Percentiles rank a stretch among this genome's conserved stretches.
Evolutionary conservation across 2,797 vertebrate genomes (phyloP).

Genomic region (Diplodus puntazzo): DNA sequence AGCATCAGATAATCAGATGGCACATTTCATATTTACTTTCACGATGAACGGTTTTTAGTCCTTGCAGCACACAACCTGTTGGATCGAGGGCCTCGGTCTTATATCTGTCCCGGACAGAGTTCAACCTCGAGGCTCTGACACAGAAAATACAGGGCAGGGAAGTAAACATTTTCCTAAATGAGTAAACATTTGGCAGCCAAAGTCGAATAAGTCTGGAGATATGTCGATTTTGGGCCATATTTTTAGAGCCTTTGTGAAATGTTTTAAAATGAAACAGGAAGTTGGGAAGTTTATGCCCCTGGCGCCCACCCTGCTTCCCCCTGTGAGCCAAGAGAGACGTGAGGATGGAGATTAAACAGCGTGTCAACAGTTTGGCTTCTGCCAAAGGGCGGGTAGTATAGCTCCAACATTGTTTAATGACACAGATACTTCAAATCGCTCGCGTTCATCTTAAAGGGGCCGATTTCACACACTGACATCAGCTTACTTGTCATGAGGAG

Average conservation of each 20-base stretch:
- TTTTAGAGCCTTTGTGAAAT: slow-evolving; percentile 85
- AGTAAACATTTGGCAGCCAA: slow-evolving; percentile 77
- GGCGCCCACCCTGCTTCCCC: slow-evolving; percentile 73
- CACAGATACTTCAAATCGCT: slow-evolving; percentile 49
- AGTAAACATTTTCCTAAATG: slow-evolving; percentile 75
- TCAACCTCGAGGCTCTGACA: slow-evolving; percentile 51
- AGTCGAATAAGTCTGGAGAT: slow-evolving; percentile 69
- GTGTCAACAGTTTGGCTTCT: slow-evolving; percentile 62
- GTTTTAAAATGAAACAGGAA: slow-evolving; percentile 85
- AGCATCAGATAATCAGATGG: too few relatives aligned
- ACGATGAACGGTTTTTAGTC: not conserved
- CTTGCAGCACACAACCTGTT: slow-evolving; percentile 4
- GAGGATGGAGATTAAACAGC: slow-evolving; percentile 66
- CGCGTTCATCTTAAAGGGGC: not conserved
- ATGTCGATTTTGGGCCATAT: slow-evolving; percentile 77
- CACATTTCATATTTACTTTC: not conserved
- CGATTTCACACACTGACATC: not conserved
- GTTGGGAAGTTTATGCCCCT: slow-evolving; percentile 77
- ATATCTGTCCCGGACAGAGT: slow-evolving; percentile 37
- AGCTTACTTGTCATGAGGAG: not conserved
- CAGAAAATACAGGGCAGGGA: slow-evolving; percentile 54
- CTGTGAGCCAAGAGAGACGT: slow-evolving; percentile 62
- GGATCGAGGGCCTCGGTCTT: not conserved
- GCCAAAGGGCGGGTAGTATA: slow-evolving; percentile 37
- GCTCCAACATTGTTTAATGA: slow-evolving; percentile 46